These are phyloP conservation scores for Schrankia costaestrigalis DNA, from an alignment of 2,888 invertebrate genomes.

Conservation along the genomic window DNA sequence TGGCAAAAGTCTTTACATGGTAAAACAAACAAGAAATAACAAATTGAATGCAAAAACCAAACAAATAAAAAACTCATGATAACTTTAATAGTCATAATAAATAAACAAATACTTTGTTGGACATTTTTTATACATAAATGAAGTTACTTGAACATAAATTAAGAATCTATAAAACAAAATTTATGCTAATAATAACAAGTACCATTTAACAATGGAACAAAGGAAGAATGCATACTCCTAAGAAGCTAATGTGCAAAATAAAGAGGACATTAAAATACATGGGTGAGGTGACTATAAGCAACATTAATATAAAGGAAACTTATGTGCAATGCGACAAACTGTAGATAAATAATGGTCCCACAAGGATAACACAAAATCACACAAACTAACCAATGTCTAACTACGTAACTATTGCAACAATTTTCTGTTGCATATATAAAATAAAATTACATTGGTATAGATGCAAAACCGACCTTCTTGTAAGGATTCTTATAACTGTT, in stretches of 20 bases:
- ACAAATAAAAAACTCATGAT: too few relatives aligned
- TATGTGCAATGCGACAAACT: slow-evolving; percentile 11
- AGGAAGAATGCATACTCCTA: slow-evolving; percentile 48
- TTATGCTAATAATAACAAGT: slow-evolving; percentile 34
- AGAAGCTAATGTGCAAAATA: slow-evolving; percentile 50
- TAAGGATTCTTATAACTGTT: slow-evolving; percentile 72
- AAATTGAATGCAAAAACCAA: too few relatives aligned
- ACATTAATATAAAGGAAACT: slow-evolving; percentile 38
- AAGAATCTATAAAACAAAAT: slow-evolving; percentile 11
- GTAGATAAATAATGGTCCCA: slow-evolving; percentile 5
- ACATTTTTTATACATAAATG: neutral
- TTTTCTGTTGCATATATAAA: slow-evolving; percentile 56
- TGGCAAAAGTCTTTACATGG: too few relatives aligned
- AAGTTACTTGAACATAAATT: neutral
- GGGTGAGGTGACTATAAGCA: slow-evolving; percentile 59
- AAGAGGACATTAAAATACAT: slow-evolving; percentile 42
- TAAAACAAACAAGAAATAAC: too few relatives aligned
- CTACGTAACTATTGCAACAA: slow-evolving; percentile 6
- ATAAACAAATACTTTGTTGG: neutral
- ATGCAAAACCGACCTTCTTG: slow-evolving; percentile 67
- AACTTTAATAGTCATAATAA: too few relatives aligned
- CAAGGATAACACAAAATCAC: slow-evolving; percentile 10
- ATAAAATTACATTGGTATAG: slow-evolving; percentile 26
- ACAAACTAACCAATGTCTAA: slow-evolving; percentile 16
- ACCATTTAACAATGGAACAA: slow-evolving; percentile 59